A percentile compares a stretch with the other conserved stretches of the same genome.
These are phyloP conservation scores for Zaprionus taronus DNA, from an alignment of 1,140 invertebrate species.

Conservation along the genomic window DNA sequence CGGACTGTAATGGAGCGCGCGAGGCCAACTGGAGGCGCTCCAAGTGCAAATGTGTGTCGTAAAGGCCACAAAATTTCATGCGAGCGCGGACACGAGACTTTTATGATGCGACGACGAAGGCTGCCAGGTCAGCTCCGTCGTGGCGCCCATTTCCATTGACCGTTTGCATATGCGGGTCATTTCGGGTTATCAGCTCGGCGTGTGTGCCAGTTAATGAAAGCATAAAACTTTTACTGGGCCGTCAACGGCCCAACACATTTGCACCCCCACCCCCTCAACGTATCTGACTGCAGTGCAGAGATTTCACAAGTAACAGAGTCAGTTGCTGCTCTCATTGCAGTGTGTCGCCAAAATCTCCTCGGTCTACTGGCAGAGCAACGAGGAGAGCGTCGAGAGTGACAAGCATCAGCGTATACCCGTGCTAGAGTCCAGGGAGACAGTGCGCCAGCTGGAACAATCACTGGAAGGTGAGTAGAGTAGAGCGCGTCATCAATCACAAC, in stretches of 20 bases:
- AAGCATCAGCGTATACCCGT: slow-evolving; percentile 88
- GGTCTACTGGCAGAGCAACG: slow-evolving; percentile 92
- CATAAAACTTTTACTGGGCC: slow-evolving; percentile 77
- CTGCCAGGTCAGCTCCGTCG: not conserved
- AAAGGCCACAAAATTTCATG: slow-evolving; percentile 81
- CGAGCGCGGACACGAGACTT: slow-evolving; percentile 45
- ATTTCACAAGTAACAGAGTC: slow-evolving; percentile 57
- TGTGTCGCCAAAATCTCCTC: slow-evolving; percentile 94
- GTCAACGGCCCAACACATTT: slow-evolving; percentile 49
- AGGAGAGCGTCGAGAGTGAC: slow-evolving; percentile 91
- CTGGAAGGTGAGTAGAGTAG: slow-evolving; percentile 68
- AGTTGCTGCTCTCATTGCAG: slow-evolving; percentile 65
- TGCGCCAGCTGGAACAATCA: slow-evolving; percentile 84
- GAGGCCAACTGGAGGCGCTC: not conserved
- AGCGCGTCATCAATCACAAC: slow-evolving; percentile 44
- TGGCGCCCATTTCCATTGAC: slow-evolving; percentile 19
- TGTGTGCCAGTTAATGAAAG: slow-evolving; percentile 73
- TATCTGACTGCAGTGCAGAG: slow-evolving; percentile 46
- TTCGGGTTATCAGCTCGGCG: slow-evolving; percentile 61
- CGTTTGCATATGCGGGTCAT: slow-evolving; percentile 71
- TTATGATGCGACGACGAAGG: slow-evolving; percentile 52
- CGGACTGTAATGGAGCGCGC: not conserved
- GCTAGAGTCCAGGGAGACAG: slow-evolving; percentile 88
- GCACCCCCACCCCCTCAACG: no score
- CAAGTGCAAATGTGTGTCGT: slow-evolving; percentile 74